Evolutionary conservation across 2,797 vertebrate species (phyloP).

Genomic region (Neoniphon sammara): DNA sequence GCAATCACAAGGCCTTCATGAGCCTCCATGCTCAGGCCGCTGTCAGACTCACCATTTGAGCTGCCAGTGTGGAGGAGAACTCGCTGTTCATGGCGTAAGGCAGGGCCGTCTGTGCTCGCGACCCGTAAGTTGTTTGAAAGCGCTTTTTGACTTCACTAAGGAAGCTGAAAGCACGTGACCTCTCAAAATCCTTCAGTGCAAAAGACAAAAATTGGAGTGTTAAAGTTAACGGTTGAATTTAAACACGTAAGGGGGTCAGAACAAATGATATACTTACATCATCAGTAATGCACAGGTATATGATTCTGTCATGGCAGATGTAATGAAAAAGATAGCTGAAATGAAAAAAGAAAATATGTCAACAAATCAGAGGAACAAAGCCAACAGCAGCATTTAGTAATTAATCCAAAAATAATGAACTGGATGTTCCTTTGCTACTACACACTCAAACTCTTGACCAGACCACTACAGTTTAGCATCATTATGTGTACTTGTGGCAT

Average conservation of each 20-base stretch:
- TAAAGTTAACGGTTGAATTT: too few species aligned
- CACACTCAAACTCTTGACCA: too few species aligned
- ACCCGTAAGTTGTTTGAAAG: constrained; percentile 98
- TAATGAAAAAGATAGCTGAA: constrained; percentile 97
- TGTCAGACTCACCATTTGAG: constrained; percentile 93
- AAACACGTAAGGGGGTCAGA: neutral
- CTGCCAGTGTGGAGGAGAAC: constrained; percentile 94
- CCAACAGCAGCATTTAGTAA: neutral
- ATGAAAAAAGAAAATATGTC: constrained; percentile 14
- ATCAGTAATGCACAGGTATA: constrained; percentile 98
- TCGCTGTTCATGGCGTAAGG: constrained; percentile 99
- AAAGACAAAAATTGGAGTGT: neutral
- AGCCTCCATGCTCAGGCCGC: neutral
- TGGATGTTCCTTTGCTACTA: too few species aligned
- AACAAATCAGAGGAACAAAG: neutral
- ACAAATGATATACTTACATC: constrained; percentile 88
- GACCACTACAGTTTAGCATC: too few species aligned
- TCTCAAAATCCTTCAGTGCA: constrained; percentile 90
- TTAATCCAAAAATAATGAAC: neutral
- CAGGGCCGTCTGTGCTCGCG: constrained; percentile 94
- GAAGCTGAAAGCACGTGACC: constrained; percentile 95
- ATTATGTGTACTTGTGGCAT: too few species aligned
- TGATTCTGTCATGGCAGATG: constrained; percentile 98
- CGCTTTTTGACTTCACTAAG: constrained; percentile 96
- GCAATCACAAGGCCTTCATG: constrained; percentile 4